Conservation (phyloP, 2,797 vertebrate species). For the Rhabdomys pumilio region DNA sequence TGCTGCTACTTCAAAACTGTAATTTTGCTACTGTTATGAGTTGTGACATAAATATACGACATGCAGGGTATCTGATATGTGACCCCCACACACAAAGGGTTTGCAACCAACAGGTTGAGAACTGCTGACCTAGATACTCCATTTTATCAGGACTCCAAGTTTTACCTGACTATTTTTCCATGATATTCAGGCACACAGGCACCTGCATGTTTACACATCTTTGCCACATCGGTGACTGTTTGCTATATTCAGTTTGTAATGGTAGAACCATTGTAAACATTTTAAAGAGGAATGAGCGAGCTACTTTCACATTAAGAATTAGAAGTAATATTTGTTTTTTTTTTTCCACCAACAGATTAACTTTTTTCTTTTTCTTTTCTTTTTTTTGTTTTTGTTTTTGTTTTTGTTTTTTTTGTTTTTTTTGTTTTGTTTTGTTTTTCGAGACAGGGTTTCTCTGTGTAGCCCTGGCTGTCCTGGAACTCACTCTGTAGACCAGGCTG, state of each 20-base stretch:
- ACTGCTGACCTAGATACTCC: not conserved
- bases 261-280: not conserved
- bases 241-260: not conserved
- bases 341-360: slow-evolving; percentile 6
- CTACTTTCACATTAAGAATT: not conserved
- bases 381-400: too few species aligned
- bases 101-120: not conserved
- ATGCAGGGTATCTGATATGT: not conserved
- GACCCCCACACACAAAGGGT: not conserved
- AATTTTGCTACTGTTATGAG: not conserved
- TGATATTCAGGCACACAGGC: not conserved
- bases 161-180: not conserved
- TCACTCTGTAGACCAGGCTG: too few species aligned
- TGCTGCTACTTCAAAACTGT: too few species aligned
- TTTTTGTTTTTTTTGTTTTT: too few species aligned
- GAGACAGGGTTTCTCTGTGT: too few species aligned
- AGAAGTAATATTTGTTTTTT: not conserved
- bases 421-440: too few species aligned
- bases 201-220: not conserved
- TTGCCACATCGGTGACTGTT: slow-evolving; percentile 13
- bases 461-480: too few species aligned
- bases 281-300: slow-evolving; percentile 29
- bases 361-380: not conserved
- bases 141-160: not conserved
- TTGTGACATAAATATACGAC: not conserved